A percentile compares a stretch with the other conserved stretches of the same genome.
phyloP scores from a whole-genome alignment of 2,797 vertebrate species.

The Falco columbarius region DNA sequence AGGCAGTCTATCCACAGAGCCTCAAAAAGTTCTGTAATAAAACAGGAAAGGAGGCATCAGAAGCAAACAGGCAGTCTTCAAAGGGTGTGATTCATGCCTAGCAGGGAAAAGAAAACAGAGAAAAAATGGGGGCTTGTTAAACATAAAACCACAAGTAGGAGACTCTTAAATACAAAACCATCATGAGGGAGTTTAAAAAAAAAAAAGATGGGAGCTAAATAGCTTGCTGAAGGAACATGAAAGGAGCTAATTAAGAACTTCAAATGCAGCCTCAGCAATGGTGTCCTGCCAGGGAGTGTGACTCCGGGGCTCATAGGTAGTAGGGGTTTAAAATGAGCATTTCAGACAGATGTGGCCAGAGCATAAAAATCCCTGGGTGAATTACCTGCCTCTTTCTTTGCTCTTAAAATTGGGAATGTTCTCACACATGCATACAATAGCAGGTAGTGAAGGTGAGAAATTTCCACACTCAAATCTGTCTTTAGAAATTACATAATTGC shows the following conservation, averaged over 20 bases:
- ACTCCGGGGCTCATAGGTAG: background rate
- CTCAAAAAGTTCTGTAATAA: background rate
- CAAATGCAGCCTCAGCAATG: background rate
- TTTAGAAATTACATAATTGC: background rate
- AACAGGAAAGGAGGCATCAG: background rate
- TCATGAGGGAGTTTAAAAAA: background rate
- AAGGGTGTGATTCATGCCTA: background rate
- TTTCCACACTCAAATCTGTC: background rate
- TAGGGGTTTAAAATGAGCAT: background rate
- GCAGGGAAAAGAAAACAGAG: background rate
- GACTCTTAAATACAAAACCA: background rate
- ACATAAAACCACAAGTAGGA: background rate
- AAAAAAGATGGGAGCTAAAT: background rate
- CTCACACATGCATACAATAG: rapidly evolving
- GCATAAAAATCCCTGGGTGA: background rate
- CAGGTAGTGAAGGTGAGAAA: background rate
- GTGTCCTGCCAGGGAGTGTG: background rate
- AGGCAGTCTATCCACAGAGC: background rate
- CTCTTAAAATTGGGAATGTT: background rate
- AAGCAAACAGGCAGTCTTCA: background rate
- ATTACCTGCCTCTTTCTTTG: background rate
- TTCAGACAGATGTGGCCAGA: background rate
- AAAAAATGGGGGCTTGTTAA: background rate
- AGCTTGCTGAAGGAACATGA: background rate
- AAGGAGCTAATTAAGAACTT: background rate